Percentiles rank a stretch among this genome's conserved stretches.
These are phyloP conservation scores for Stegophylla sp. DNA, from an alignment of 2,888 invertebrate species.

Conservation along the genomic window DNA sequence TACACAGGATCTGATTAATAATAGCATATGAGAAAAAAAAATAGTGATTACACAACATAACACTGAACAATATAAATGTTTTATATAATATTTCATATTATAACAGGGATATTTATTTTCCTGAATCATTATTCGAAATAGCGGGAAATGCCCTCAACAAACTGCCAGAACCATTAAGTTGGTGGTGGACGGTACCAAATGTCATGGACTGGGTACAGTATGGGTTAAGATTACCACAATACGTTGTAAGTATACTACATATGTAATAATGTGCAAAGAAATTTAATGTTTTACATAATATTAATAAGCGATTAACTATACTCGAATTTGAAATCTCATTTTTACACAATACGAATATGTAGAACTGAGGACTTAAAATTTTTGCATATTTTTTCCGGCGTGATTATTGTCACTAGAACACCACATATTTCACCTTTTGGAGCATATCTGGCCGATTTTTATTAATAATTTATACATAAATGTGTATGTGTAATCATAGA, in stretches of 20 bases:
- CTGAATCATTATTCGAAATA: conserved; percentile 36
- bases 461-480: too few relatives aligned
- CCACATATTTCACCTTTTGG: too few relatives aligned
- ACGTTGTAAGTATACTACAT: background rate
- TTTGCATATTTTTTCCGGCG: too few relatives aligned
- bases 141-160: conserved; percentile 31
- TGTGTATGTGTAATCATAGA: too few relatives aligned
- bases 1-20: background rate
- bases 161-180: conserved; percentile 35
- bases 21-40: background rate
- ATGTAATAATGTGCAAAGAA: too few relatives aligned
- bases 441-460: too few relatives aligned
- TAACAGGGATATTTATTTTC: conserved; percentile 19
- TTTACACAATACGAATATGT: background rate
- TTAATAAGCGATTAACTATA: background rate
- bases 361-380: too few relatives aligned
- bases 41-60: background rate
- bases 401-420: too few relatives aligned
- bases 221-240: conserved; percentile 20
- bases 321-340: background rate
- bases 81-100: background rate
- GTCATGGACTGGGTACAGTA: conserved; percentile 30
- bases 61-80: background rate
- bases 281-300: background rate
- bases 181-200: conserved; percentile 39